Evolutionary conservation across 2,113 vertebrate species (phyloP).

Genomic region (Phodopus roborovskii): DNA sequence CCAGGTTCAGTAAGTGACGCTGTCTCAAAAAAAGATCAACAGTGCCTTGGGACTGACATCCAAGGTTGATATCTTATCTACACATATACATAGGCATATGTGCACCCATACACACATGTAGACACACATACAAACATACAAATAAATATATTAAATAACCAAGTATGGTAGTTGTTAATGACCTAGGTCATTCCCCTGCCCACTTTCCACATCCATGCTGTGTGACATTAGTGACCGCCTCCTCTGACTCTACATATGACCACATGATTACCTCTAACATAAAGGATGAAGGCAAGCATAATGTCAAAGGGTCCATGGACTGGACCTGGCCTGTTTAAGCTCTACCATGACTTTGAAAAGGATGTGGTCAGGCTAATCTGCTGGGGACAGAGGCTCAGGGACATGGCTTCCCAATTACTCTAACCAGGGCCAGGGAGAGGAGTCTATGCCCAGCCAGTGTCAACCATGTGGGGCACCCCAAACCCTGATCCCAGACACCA

Average conservation of each 20-base stretch:
- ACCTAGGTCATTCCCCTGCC: background rate
- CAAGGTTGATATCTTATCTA: background rate
- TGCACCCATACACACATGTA: background rate
- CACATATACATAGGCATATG: background rate
- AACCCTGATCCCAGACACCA: background rate
- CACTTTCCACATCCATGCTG: background rate
- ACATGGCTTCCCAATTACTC: background rate
- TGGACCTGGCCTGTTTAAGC: background rate
- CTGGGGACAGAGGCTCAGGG: background rate
- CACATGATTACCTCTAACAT: background rate
- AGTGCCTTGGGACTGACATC: background rate
- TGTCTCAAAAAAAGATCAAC: background rate
- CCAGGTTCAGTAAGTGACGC: background rate
- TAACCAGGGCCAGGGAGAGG: background rate
- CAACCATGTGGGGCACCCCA: background rate
- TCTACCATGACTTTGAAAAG: background rate
- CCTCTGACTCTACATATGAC: background rate
- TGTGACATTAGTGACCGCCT: background rate
- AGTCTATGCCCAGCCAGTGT: fast-evolving
- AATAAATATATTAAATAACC: background rate
- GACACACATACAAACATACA: background rate
- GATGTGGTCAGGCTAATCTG: fast-evolving
- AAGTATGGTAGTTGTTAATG: background rate
- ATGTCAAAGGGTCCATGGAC: background rate
- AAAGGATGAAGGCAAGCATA: fast-evolving